Conservation (phyloP, 2,797 vertebrate genomes). For the Acipenser transmontanus region DNA sequence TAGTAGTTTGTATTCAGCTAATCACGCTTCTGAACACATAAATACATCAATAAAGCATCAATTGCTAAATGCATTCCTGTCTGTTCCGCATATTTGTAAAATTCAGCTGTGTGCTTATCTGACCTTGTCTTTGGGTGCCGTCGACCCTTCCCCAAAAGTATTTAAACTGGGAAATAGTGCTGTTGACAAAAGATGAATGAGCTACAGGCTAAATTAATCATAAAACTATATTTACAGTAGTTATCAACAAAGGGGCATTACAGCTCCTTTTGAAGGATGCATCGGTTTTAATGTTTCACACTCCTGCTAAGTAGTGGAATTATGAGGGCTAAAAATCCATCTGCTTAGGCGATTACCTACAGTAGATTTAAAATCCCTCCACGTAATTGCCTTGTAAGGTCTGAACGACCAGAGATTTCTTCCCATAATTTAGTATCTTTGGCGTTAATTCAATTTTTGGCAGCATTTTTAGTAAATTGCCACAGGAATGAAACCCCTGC, state of each 20-base stretch:
- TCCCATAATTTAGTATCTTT: slow-evolving; percentile 29
- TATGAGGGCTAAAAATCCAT: slow-evolving; percentile 17
- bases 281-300: slow-evolving; percentile 23
- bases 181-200: slow-evolving; percentile 34
- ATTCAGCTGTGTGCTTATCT: slow-evolving; percentile 32
- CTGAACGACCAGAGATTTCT: slow-evolving; percentile 31
- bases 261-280: slow-evolving; percentile 30
- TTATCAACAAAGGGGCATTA: slow-evolving; percentile 32
- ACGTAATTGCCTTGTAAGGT: slow-evolving; percentile 25
- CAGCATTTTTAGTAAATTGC: slow-evolving; percentile 50
- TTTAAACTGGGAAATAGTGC: slow-evolving; percentile 37
- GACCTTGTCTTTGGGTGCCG: slow-evolving; percentile 34
- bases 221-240: slow-evolving; percentile 48
- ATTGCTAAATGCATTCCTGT: slow-evolving; percentile 46
- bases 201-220: slow-evolving; percentile 35
- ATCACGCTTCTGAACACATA: slow-evolving; percentile 39
- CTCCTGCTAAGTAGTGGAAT: slow-evolving; percentile 16
- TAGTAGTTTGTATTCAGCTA: slow-evolving; percentile 44
- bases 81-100: slow-evolving; percentile 39
- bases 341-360: slow-evolving; percentile 17
- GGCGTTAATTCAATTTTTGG: slow-evolving; percentile 48
- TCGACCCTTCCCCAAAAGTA: slow-evolving; percentile 28
- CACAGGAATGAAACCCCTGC: slow-evolving; percentile 36
- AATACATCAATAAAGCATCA: slow-evolving; percentile 47
- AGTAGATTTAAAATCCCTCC: slow-evolving; percentile 30